Evolutionary conservation across 2,888 invertebrate species (phyloP).

Genomic region (Silvanus unidentatus): DNA sequence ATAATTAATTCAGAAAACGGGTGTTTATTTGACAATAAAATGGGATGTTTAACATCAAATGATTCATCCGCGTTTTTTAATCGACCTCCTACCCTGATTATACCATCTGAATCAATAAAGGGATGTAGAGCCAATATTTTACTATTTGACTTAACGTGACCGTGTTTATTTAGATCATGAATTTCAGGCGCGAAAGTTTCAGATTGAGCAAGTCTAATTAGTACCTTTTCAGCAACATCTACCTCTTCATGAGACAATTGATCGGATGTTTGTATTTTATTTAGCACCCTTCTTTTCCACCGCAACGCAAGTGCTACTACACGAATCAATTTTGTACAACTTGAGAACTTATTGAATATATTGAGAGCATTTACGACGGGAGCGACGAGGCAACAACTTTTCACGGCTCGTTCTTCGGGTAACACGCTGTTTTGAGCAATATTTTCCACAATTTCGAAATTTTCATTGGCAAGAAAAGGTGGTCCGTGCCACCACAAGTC

Average conservation of each 20-base stretch:
- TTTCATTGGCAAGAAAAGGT: too few species aligned
- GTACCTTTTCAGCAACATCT: background rate
- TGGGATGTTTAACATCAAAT: slow-evolving; percentile 10
- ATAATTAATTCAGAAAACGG: slow-evolving; percentile 9
- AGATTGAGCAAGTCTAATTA: background rate
- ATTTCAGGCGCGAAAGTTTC: background rate
- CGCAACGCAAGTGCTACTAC: background rate
- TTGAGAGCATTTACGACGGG: background rate
- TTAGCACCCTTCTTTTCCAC: background rate
- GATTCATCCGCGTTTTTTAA: slow-evolving; percentile 4
- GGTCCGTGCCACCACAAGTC: slow-evolving; percentile 17
- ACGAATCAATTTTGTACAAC: background rate
- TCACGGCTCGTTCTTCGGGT: background rate
- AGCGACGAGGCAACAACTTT: background rate
- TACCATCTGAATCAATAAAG: slow-evolving; percentile 12
- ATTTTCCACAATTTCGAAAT: background rate
- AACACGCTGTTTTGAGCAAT: background rate
- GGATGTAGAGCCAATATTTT: slow-evolving; percentile 2
- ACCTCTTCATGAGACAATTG: background rate
- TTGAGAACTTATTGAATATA: background rate
- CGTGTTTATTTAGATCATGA: background rate
- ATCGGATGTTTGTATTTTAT: too few species aligned
- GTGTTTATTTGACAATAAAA: slow-evolving; percentile 11
- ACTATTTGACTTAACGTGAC: background rate
- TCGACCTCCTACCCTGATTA: slow-evolving; percentile 14